Conservation (phyloP, 2,888 invertebrate species). For the Ormyrus rosae region DNA sequence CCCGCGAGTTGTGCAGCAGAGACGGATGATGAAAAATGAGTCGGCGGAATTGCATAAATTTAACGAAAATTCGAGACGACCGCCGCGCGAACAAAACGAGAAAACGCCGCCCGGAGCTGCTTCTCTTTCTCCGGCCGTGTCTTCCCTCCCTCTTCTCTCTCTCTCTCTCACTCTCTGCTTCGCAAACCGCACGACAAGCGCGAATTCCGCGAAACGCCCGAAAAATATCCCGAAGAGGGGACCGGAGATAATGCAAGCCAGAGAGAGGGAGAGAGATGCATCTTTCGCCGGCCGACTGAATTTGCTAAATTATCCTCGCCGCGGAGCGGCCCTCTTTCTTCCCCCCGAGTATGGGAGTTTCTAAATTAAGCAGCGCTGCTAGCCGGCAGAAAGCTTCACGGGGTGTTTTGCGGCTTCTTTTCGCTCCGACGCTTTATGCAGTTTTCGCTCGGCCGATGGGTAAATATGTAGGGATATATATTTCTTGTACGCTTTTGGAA, state of each 20-base stretch:
- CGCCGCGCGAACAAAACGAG: constrained; percentile 52
- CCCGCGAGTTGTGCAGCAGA: constrained; percentile 39
- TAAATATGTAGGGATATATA: too few species aligned
- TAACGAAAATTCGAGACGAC: constrained; percentile 61
- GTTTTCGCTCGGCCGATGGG: too few species aligned
- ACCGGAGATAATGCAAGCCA: background rate
- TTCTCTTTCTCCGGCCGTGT: background rate
- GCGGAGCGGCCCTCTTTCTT: too few species aligned
- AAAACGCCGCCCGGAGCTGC: constrained; percentile 10
- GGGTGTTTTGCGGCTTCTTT: background rate
- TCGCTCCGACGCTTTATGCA: background rate
- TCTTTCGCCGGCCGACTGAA: constrained; percentile 30
- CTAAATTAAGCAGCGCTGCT: constrained; percentile 46
- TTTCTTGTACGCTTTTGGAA: too few species aligned
- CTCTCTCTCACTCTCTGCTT: background rate
- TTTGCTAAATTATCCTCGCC: constrained; percentile 43
- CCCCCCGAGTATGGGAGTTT: background rate
- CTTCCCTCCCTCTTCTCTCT: background rate
- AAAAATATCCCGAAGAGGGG: constrained; percentile 61
- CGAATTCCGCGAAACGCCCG: constrained; percentile 65
- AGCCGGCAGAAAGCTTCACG: background rate
- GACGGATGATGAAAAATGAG: constrained; percentile 61
- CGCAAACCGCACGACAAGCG: constrained; percentile 48
- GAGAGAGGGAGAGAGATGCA: constrained; percentile 39
- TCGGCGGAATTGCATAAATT: constrained; percentile 61